A percentile compares a stretch with the other conserved stretches of the same genome.
Conservation (phyloP, 30 jellyfish, hydroid and myxozoan genomes). For the Nemopilema nomurai region DNA sequence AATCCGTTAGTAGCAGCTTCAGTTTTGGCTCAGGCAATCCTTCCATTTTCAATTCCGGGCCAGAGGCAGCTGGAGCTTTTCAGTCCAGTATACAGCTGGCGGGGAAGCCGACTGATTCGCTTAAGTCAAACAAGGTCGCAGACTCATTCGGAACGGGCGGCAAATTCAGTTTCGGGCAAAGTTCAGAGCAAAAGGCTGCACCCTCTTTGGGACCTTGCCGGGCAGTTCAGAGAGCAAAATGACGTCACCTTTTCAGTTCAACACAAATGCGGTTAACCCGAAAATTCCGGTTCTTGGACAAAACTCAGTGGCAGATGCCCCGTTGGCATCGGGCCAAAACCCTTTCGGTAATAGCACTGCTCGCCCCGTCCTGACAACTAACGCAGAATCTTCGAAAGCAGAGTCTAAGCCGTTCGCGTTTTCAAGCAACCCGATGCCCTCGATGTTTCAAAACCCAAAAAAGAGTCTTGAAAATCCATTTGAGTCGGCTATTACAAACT, state of each 20-base stretch:
- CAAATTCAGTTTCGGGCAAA: constrained; percentile 21
- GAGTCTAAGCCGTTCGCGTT: constrained; percentile 5
- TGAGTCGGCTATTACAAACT: constrained; percentile 1
- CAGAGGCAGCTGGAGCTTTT: neutral
- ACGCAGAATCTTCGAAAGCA: neutral
- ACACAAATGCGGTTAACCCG: constrained; percentile 2
- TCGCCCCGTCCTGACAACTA: neutral
- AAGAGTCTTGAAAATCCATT: neutral
- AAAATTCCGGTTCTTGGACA: neutral
- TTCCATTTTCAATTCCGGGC: neutral
- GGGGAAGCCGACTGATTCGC: neutral
- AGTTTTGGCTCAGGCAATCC: neutral
- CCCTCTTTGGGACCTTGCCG: constrained; percentile 5
- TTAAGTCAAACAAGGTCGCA: neutral
- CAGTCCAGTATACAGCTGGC: neutral
- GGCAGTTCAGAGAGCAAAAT: neutral
- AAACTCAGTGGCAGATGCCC: constrained; percentile 1
- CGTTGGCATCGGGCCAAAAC: neutral
- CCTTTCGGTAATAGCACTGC: neutral
- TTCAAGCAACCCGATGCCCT: constrained; percentile 1
- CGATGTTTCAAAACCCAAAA: neutral
- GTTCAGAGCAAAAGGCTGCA: constrained; percentile 2
- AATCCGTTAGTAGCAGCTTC: neutral
- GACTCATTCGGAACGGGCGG: neutral
- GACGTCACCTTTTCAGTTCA: constrained; percentile 8